phyloP scores from a whole-genome alignment of 2,888 invertebrate genomes.

The Epiblema foenella region DNA sequence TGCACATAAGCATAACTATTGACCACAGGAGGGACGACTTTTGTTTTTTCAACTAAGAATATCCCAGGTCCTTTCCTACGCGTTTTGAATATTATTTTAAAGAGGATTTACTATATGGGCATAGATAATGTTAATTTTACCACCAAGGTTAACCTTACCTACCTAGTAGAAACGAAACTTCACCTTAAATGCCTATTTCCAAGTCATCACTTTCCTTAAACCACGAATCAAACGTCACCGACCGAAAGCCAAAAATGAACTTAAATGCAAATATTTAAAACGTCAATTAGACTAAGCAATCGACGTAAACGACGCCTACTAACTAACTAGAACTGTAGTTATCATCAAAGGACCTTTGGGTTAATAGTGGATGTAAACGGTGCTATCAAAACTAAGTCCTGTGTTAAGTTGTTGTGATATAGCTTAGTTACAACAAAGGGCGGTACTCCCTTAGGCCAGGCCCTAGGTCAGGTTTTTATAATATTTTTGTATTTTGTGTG shows the following conservation, averaged over 20 bases:
- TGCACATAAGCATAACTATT: too few relatives aligned
- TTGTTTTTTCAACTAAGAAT: too few relatives aligned
- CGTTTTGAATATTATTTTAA: too few relatives aligned
- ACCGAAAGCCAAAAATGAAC: background rate
- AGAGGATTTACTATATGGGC: too few relatives aligned
- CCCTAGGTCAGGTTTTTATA: too few relatives aligned
- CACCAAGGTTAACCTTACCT: background rate
- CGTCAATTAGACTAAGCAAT: conserved; percentile 32
- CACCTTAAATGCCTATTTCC: background rate
- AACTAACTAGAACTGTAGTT: conserved; percentile 41
- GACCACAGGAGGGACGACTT: too few relatives aligned
- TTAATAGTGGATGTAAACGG: conserved; percentile 41
- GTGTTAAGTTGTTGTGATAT: conserved; percentile 22
- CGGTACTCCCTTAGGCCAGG: too few relatives aligned
- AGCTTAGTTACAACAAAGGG: background rate
- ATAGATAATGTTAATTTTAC: background rate
- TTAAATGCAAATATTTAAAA: conserved; percentile 17
- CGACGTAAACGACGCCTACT: conserved; percentile 29
- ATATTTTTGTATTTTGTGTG: too few relatives aligned
- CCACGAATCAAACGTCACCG: background rate
- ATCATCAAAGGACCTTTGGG: conserved; percentile 35
- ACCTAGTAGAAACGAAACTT: background rate
- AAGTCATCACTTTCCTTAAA: background rate
- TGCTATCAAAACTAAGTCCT: conserved; percentile 24
- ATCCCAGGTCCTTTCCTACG: too few relatives aligned